phyloP scores from a whole-genome alignment of 2,797 vertebrate species.

The Anisognathus igniventris region DNA sequence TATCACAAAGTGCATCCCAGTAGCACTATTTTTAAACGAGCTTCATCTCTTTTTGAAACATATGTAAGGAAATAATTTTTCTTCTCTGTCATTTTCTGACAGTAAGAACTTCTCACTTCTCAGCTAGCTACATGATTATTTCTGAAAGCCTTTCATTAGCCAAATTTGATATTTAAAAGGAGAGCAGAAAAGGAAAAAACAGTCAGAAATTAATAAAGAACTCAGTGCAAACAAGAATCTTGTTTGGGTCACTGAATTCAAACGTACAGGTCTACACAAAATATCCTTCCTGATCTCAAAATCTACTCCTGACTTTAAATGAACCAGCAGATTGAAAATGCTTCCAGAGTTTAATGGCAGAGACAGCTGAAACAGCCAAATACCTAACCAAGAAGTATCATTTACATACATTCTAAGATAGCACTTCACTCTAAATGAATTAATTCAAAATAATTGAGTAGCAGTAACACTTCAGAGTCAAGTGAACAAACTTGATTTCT shows the following conservation, averaged over 20 bases:
- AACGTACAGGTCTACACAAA: background rate
- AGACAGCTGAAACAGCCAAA: background rate
- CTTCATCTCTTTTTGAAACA: background rate
- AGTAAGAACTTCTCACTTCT: slow-evolving; percentile 12
- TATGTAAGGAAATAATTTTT: background rate
- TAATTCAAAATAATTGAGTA: background rate
- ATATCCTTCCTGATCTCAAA: background rate
- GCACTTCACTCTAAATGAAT: background rate
- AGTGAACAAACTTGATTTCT: background rate
- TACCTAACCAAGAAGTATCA: background rate
- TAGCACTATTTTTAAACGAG: background rate
- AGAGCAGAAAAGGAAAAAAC: background rate
- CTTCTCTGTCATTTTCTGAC: slow-evolving; percentile 13
- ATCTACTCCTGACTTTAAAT: background rate
- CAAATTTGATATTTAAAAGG: background rate
- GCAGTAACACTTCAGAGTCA: background rate
- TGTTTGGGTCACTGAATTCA: background rate
- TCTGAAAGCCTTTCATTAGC: slow-evolving; percentile 22
- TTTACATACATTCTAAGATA: background rate
- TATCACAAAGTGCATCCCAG: background rate
- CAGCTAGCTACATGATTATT: background rate
- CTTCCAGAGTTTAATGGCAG: background rate
- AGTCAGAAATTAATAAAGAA: background rate
- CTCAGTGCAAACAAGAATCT: background rate
- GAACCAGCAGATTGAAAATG: background rate